Evolutionary conservation across 2,797 vertebrate genomes (phyloP).

Genomic region (Notamacropus eugenii): DNA sequence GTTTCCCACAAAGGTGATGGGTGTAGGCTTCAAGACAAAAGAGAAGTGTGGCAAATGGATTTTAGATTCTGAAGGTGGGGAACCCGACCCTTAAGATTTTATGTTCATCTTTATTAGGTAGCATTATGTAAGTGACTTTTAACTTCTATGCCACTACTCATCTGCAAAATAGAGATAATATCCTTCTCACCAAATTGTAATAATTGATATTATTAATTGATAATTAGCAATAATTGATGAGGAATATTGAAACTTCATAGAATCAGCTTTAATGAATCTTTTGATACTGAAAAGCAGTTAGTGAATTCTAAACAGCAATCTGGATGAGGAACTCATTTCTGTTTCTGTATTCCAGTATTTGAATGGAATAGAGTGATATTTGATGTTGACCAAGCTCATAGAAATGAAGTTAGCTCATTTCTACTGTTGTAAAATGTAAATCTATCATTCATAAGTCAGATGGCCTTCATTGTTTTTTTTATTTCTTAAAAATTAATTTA

Average conservation of each 20-base stretch:
- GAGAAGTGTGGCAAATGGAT: background rate
- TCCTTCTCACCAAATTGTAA: background rate
- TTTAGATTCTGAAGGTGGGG: slow-evolving; percentile 5
- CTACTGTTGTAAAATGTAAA: slow-evolving; percentile 41
- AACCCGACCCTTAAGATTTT: background rate
- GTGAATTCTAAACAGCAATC: background rate
- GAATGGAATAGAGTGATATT: background rate
- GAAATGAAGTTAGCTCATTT: slow-evolving; percentile 46
- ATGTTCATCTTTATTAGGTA: background rate
- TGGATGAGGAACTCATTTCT: background rate
- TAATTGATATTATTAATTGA: no score
- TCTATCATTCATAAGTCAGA: background rate
- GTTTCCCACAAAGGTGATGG: background rate
- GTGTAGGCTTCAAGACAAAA: background rate
- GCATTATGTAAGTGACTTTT: background rate
- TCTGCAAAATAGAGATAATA: slow-evolving; percentile 34
- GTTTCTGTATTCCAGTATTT: background rate
- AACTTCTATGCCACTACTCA: background rate
- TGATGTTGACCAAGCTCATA: background rate
- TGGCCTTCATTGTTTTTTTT: background rate
- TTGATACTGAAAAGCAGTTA: background rate
- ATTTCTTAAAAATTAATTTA: slow-evolving; percentile 24
- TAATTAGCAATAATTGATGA: slow-evolving; percentile 40
- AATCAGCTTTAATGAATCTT: slow-evolving; percentile 26
- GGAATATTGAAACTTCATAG: slow-evolving; percentile 24